Conservation (phyloP, 2,888 invertebrate genomes). For the Lochmaea crataegi region DNA sequence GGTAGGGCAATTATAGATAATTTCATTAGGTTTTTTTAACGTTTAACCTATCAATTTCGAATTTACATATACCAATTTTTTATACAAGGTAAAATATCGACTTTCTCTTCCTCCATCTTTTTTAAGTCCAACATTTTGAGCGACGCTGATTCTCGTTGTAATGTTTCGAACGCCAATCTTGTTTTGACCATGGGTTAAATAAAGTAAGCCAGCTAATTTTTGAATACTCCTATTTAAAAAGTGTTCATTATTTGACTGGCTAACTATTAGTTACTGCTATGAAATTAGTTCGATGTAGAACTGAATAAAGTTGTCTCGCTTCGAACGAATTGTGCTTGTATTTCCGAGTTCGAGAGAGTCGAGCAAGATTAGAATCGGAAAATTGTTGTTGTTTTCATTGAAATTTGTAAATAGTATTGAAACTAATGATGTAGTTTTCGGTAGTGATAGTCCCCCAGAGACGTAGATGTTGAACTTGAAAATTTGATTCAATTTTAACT, state of each 20-base stretch:
- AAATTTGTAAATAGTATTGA: conserved; percentile 14
- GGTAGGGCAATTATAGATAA: conserved; percentile 7
- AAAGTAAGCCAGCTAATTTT: neutral
- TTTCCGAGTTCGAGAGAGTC: conserved; percentile 10
- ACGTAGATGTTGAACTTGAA: neutral
- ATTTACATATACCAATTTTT: neutral
- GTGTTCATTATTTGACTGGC: neutral
- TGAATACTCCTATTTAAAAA: neutral
- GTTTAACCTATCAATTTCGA: too few relatives aligned
- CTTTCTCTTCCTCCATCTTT: conserved; percentile 10
- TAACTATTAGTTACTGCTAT: neutral
- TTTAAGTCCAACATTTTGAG: conserved; percentile 21
- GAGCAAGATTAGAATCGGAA: too few relatives aligned
- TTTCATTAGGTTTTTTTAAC: neutral
- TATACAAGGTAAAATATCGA: conserved; percentile 2
- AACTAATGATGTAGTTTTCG: conserved; percentile 5
- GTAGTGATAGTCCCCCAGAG: neutral
- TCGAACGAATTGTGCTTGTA: conserved; percentile 6
- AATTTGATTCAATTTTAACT: conserved; percentile 1
- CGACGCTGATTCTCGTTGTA: conserved; percentile 13
- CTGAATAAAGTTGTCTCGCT: conserved; percentile 4
- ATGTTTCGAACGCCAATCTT: neutral
- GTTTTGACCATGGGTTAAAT: neutral
- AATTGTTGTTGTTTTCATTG: conserved; percentile 20
- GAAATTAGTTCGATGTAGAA: neutral